Percentiles rank a stretch among this genome's conserved stretches.
Conservation (phyloP, 2,797 vertebrate species). For the Melanotaenia trifasciata region DNA sequence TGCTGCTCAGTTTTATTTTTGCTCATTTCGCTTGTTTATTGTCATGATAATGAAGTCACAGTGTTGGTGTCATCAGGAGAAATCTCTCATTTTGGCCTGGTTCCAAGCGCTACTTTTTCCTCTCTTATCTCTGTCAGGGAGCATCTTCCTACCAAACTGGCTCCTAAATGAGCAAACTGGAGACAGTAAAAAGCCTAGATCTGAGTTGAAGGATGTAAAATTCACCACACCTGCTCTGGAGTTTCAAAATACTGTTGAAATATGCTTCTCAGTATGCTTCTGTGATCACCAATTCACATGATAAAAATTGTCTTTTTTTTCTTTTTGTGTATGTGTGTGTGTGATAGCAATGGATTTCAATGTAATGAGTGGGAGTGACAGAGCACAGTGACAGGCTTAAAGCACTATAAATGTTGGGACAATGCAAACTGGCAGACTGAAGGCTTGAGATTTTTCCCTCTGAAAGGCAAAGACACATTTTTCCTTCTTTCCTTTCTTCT, state of each 20-base stretch:
- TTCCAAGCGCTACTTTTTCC: constrained; percentile 71
- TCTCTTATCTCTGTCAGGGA: constrained; percentile 68
- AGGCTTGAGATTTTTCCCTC: constrained; percentile 62
- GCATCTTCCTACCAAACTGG: constrained; percentile 64
- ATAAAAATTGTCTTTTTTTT: constrained; percentile 34
- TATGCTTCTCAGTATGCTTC: constrained; percentile 65
- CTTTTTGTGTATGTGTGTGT: constrained; percentile 44
- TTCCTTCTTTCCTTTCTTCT: constrained; percentile 51
- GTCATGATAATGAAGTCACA: constrained; percentile 81
- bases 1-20: constrained; percentile 76
- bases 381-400: constrained; percentile 74
- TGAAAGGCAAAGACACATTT: constrained; percentile 62
- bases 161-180: constrained; percentile 70
- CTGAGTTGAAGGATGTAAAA: constrained; percentile 54
- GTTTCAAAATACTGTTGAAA: constrained; percentile 65
- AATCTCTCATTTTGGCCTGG: constrained; percentile 75
- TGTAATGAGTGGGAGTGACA: constrained; percentile 76
- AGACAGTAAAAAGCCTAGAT: constrained; percentile 54
- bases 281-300: constrained; percentile 66
- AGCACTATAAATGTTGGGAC: constrained; percentile 74
- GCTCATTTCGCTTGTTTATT: constrained; percentile 80
- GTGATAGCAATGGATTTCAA: constrained; percentile 50
- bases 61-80: constrained; percentile 77
- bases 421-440: constrained; percentile 72
- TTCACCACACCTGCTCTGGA: constrained; percentile 50